A percentile compares a stretch with the other conserved stretches of the same genome.
These are phyloP conservation scores for Dipus sagitta DNA, from an alignment of 2,797 vertebrate species.

Conservation along the genomic window DNA sequence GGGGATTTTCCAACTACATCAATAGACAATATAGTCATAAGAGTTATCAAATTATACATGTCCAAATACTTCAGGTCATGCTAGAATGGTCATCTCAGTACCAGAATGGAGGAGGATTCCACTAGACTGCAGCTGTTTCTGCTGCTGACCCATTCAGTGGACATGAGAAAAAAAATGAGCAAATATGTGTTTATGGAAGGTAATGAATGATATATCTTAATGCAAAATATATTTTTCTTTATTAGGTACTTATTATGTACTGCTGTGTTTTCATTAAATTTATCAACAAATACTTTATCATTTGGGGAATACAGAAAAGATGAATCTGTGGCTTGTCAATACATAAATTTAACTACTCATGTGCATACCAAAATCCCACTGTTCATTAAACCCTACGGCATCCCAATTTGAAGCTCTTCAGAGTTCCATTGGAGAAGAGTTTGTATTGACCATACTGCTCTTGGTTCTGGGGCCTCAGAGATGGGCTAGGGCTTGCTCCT, in stretches of 20 bases:
- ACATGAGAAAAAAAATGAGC: constrained; percentile 22
- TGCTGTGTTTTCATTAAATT: constrained; percentile 43
- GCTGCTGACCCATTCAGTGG: neutral
- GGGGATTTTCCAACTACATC: neutral
- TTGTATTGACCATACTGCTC: neutral
- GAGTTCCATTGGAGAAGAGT: accelerated
- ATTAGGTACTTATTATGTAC: constrained; percentile 22
- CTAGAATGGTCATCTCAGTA: neutral
- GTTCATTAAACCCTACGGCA: neutral
- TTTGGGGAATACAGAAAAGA: constrained; percentile 11
- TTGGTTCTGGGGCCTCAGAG: neutral
- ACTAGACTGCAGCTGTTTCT: neutral
- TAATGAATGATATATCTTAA: constrained; percentile 55
- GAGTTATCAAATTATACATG: neutral
- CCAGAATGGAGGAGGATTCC: no score
- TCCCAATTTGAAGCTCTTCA: neutral
- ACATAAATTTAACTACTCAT: neutral
- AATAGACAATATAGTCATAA: neutral
- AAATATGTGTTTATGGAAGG: constrained; percentile 61
- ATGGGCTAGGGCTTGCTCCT: accelerated
- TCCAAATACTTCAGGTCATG: accelerated
- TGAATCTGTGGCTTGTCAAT: constrained; percentile 46
- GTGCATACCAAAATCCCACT: neutral
- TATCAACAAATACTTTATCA: neutral
- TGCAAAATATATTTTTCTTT: constrained; percentile 25